These are phyloP conservation scores for Aphelinus atriplicis DNA, from an alignment of 1,140 invertebrate species.

Conservation along the genomic window DNA sequence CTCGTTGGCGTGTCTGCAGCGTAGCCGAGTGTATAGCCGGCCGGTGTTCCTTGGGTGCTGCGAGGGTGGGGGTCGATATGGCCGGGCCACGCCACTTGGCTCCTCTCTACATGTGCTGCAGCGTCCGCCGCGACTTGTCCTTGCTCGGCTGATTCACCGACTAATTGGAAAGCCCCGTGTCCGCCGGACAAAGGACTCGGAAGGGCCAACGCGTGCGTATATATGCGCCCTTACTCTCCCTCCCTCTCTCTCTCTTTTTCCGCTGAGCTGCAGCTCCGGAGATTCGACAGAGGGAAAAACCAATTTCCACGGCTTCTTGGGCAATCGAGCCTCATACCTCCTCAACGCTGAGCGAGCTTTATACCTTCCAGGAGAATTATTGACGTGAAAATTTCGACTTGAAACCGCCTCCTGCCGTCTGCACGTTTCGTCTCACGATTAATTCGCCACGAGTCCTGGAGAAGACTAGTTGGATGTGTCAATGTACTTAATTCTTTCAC, in stretches of 20 bases:
- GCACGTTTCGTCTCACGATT: too few relatives aligned
- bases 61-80: slow-evolving; percentile 18
- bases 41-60: not conserved
- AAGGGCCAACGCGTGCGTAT: not conserved
- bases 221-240: not conserved
- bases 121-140: slow-evolving; percentile 1
- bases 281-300: slow-evolving; percentile 16
- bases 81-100: not conserved
- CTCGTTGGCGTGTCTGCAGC: too few relatives aligned
- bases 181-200: slow-evolving; percentile 25
- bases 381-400: not conserved
- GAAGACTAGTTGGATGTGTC: too few relatives aligned
- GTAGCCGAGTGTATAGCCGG: too few relatives aligned
- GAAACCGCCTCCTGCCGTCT: not conserved
- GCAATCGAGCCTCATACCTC: not conserved
- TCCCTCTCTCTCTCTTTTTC: too few relatives aligned
- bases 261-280: too few relatives aligned
- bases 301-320: slow-evolving; percentile 12
- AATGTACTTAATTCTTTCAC: too few relatives aligned
- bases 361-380: slow-evolving; percentile 7
- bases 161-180: slow-evolving; percentile 41
- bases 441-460: too few relatives aligned
- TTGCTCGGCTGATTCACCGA: slow-evolving; percentile 34
- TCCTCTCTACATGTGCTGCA: not conserved
- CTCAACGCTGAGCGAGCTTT: too few relatives aligned